A percentile compares a stretch with the other conserved stretches of the same genome.
phyloP scores from a whole-genome alignment of 2,797 vertebrate genomes.

The Linurgus olivaceus region DNA sequence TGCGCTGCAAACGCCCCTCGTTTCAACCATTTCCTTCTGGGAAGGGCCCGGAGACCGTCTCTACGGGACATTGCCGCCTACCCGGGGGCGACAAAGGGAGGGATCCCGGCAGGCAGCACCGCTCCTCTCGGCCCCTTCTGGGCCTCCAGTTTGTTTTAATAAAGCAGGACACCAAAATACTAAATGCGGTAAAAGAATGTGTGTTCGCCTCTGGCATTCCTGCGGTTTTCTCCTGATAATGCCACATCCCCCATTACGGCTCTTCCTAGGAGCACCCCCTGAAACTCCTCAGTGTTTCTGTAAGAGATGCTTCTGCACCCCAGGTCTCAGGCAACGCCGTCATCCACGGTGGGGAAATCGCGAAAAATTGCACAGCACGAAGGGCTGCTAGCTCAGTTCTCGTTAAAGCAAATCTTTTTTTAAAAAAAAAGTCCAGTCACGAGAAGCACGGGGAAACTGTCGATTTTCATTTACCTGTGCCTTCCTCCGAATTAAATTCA shows the following conservation, averaged over 20 bases:
- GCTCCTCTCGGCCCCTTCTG: not conserved
- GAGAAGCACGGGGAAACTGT: not conserved
- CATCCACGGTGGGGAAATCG: fast-evolving
- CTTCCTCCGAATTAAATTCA: not conserved
- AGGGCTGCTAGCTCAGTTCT: not conserved
- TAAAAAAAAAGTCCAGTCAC: fast-evolving
- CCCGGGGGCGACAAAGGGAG: not conserved
- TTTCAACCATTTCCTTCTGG: not conserved
- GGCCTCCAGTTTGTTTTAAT: not conserved
- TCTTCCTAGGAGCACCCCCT: not conserved
- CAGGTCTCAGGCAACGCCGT: not conserved
- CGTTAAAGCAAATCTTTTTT: not conserved
- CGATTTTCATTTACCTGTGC: not conserved
- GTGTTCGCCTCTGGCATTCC: not conserved
- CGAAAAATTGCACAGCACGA: not conserved
- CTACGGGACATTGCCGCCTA: not conserved
- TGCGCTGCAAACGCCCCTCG: fast-evolving
- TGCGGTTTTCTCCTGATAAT: not conserved
- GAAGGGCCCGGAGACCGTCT: not conserved
- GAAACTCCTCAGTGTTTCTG: not conserved
- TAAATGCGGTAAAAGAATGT: not conserved
- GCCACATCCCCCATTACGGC: too few relatives aligned
- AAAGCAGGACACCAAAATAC: not conserved
- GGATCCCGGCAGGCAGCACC: not conserved
- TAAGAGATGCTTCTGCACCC: not conserved